These are phyloP conservation scores for Lacerta viridis DNA, from an alignment of 2,797 vertebrate genomes.

Conservation along the genomic window DNA sequence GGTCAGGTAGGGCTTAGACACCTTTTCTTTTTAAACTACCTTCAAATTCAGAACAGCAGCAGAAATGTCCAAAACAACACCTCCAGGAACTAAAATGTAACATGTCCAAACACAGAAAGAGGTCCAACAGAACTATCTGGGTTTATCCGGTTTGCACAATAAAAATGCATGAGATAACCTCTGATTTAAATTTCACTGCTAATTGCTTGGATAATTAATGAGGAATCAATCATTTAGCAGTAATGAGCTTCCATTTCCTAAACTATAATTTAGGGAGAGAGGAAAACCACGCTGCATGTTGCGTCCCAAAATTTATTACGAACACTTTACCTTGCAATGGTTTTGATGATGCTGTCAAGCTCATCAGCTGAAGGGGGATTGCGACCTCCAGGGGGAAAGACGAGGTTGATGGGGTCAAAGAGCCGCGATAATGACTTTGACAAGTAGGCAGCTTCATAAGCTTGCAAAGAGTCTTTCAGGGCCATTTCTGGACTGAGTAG, in stretches of 20 bases:
- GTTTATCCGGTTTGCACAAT: slow-evolving; percentile 33
- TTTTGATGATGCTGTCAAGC: slow-evolving; percentile 96
- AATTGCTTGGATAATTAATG: slow-evolving; percentile 51
- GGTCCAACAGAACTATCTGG: background rate
- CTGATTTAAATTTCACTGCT: slow-evolving; percentile 54
- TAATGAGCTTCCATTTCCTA: slow-evolving; percentile 47
- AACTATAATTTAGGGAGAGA: background rate
- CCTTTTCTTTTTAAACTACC: background rate
- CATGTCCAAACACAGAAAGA: background rate
- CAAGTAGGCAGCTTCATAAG: slow-evolving; percentile 95
- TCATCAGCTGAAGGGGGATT: slow-evolving; percentile 94
- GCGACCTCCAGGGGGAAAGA: slow-evolving; percentile 93
- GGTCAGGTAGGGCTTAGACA: background rate
- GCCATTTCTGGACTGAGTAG: slow-evolving; percentile 90
- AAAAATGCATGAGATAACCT: slow-evolving; percentile 41
- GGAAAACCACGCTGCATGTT: background rate
- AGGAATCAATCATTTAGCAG: slow-evolving; percentile 41
- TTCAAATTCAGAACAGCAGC: background rate
- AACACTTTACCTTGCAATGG: slow-evolving; percentile 88
- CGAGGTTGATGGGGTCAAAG: slow-evolving; percentile 98
- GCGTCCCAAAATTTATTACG: slow-evolving; percentile 18
- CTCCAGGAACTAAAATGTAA: background rate
- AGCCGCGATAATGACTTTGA: slow-evolving; percentile 97
- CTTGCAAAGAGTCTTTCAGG: slow-evolving; percentile 92
- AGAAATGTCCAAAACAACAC: slow-evolving; percentile 21